Evolutionary conservation across 2,888 invertebrate species (phyloP).

Genomic region (Himalopsyche kuldschensis): DNA sequence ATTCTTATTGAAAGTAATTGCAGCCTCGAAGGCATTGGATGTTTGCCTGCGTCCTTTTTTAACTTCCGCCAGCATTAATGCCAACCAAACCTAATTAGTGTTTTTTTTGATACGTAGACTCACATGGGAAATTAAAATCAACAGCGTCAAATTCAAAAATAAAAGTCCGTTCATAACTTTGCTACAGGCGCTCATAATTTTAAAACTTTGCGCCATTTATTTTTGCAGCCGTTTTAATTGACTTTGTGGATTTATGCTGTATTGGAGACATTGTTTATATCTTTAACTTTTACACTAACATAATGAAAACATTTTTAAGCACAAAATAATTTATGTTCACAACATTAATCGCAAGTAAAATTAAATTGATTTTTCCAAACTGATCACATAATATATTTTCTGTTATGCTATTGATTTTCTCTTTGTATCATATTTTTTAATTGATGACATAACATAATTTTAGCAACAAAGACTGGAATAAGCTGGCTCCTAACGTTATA

Average conservation of each 20-base stretch:
- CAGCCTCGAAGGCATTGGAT: background rate
- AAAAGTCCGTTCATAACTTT: background rate
- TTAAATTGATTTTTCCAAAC: too few species aligned
- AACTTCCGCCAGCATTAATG: background rate
- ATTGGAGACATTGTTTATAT: too few species aligned
- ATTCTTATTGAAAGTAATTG: background rate
- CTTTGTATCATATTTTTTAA: too few species aligned
- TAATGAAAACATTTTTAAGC: too few species aligned
- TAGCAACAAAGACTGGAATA: too few species aligned
- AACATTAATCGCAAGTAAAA: too few species aligned
- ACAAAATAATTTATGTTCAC: too few species aligned
- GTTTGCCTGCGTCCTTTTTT: background rate
- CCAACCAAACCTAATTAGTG: background rate
- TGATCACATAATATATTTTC: too few species aligned
- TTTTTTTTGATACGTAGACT: background rate
- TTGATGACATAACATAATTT: too few species aligned
- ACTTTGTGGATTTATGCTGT: background rate
- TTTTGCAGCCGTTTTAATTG: background rate
- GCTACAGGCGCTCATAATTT: background rate
- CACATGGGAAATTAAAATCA: background rate
- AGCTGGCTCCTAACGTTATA: too few species aligned
- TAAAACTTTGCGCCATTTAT: background rate
- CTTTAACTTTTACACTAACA: too few species aligned
- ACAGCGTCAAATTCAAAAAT: background rate
- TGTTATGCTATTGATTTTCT: too few species aligned